Base-by-base conservation (phyloP, 2,888 invertebrate species). In the Rosalia funebris region DNA sequence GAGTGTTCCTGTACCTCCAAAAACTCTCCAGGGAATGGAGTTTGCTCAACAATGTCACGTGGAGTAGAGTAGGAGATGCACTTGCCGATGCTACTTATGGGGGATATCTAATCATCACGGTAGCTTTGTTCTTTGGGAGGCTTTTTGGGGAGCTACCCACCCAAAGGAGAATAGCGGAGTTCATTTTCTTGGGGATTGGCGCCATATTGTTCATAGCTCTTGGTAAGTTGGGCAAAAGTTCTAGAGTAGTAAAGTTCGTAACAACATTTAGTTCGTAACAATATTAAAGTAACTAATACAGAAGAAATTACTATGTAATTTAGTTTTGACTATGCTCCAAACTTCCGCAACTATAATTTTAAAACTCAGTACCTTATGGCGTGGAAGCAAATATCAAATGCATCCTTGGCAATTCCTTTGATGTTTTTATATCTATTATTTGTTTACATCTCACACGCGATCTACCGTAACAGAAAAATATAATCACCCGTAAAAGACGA, bases 1-100 rank as follows among this genome's bases (percentile, higher is more conserved):
- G 90, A 53, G 82, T 91, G 69, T 87, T 88, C 73, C 84, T 89
- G 65, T 86, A 87, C 71, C 84, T 90, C 65, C 88, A 90, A 81
- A 91, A 90, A 81, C 78, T 88, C 59, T 91, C 90, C 19, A 82
- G 89, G 42, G 91, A 91, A 82, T 91, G 91, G 91, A 88, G 89
- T 31, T 84, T 91, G 20, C 83, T 91, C 64, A 89, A 87, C 70
- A 91, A 89, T 44, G 86, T 91, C 66, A 90, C 91, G 0, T 90
- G 91, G 89, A 89, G 89, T 74, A 84, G 85, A 17, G 85, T 89
- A 34, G 91, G 91, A 0, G 86, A 88, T 10, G 84, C 88, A 25
- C 87, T 88, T 63, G 88, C 88, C 1, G 88, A 89, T 67, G 86
- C 88, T 46, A 83, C 88, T 14, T 89, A 88, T 75, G 89, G 89